phyloP scores from a whole-genome alignment of 2,888 invertebrate species.

The Mayetiola destructor region DNA sequence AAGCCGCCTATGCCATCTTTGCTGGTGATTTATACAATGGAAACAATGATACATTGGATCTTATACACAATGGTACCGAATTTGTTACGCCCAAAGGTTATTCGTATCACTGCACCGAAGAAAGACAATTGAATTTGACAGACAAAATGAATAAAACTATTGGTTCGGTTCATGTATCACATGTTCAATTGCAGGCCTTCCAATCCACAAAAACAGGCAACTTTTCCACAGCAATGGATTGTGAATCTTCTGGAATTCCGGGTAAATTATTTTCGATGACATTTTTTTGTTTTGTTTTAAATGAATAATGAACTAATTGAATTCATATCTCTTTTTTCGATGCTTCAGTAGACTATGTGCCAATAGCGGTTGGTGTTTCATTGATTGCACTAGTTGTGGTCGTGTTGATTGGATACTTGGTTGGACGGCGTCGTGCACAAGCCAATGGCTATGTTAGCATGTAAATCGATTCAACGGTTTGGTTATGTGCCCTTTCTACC shows the following conservation, averaged over 20 bases:
- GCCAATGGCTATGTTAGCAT: conserved; percentile 80
- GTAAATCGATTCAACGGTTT: conserved; percentile 35
- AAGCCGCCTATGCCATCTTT: not conserved
- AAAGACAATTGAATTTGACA: conserved; percentile 44
- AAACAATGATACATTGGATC: conserved; percentile 32
- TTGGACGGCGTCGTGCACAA: conserved; percentile 74
- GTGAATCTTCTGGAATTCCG: conserved; percentile 54
- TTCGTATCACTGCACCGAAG: conserved; percentile 57
- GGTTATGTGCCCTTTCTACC: no score
- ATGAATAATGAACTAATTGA: not conserved
- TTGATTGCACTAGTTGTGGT: conserved; percentile 78
- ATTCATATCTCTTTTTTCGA: not conserved
- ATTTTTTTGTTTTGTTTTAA: not conserved
- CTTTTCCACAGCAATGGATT: conserved; percentile 59
- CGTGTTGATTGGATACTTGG: conserved; percentile 82
- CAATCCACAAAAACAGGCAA: conserved; percentile 36
- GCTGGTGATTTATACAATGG: conserved; percentile 16
- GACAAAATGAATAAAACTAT: conserved; percentile 24
- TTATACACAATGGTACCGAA: conserved; percentile 36
- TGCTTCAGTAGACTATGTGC: conserved; percentile 80
- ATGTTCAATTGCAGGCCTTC: conserved; percentile 64
- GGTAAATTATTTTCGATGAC: not conserved
- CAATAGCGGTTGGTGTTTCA: conserved; percentile 91
- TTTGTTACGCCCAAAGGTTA: conserved; percentile 47
- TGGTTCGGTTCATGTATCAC: conserved; percentile 43